Base-by-base conservation (phyloP, 2,888 invertebrate species). In the Hyposoter didymator region DNA sequence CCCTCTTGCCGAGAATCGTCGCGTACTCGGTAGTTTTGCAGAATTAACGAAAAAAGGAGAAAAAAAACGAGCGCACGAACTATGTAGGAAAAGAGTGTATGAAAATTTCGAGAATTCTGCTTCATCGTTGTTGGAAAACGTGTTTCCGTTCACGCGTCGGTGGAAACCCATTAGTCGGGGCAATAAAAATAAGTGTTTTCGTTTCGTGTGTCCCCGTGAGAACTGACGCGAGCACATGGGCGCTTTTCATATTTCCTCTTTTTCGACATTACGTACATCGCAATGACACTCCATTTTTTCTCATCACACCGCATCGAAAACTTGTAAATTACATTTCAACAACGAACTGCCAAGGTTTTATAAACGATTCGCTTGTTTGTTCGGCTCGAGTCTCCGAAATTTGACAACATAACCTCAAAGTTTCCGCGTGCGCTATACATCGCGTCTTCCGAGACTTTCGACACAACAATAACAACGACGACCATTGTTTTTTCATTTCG, bases 371-470 rank as follows among this genome's bases (percentile, higher is more conserved):
- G 19, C 47, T 72, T 49, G 14, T 32, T 28, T 17, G 28, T 78
- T 49, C 14, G 19, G 43, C 49, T 17, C 22, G 35, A 43, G 17
- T 52, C 2, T 49, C 17, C 49, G 70, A 43, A n/a, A 17, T 14
- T 17, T 10, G 22, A 8, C 28, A 7, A 75, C 79, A 80, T 84
- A 84, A 84, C 84, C 84, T 80, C 52, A n/a, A 80, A 80, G 64
- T 75, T 2, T 70, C 62, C 78, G 75, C 64, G 75, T 80, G 75
- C 70, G 69, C 62, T 28, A 6, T 2, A 28, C 28, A 5, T 19
- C 10, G 2, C 4, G 39, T 7, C 39, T 35, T 17, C 5, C 39
- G 14, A 1, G 19, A 39, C 39, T 39, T 39, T 39, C 10, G 7
- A 2, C 35, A 3, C 5, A 35, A 35, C 35, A 35, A 35, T 35